A percentile compares a stretch with the other conserved stretches of the same genome.
phyloP scores from a whole-genome alignment of 2,888 invertebrate species.

The Siphlonurus alternatus region DNA sequence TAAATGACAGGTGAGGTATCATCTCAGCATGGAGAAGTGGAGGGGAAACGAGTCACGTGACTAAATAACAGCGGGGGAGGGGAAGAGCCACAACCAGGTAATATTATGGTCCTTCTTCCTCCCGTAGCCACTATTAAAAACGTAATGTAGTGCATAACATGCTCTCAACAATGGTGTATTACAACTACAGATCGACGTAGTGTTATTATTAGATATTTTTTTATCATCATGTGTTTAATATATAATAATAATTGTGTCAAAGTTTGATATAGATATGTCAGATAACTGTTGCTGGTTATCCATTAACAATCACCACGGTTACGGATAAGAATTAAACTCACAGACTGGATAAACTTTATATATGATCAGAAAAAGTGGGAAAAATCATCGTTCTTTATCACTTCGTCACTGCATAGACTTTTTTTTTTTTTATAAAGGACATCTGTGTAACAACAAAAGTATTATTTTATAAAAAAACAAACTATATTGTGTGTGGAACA shows the following conservation, averaged over 20 bases:
- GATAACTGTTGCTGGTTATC: neutral
- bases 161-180: too few relatives aligned
- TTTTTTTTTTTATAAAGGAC: too few relatives aligned
- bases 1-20: neutral
- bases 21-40: neutral
- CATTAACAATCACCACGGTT: neutral
- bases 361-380: too few relatives aligned
- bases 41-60: neutral
- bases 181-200: neutral
- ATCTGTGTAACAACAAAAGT: too few relatives aligned
- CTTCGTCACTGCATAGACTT: too few relatives aligned
- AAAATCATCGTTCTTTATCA: too few relatives aligned
- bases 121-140: neutral
- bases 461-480: too few relatives aligned
- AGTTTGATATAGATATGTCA: neutral
- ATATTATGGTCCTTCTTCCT: neutral
- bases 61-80: neutral
- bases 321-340: too few relatives aligned
- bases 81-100: neutral
- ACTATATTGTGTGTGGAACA: neutral
- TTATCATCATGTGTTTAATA: neutral
- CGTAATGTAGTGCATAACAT: neutral
- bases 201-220: neutral
- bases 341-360: too few relatives aligned
- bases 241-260: neutral